Evolutionary conservation across 1,140 invertebrate genomes (phyloP), one percentile per base, ranked within the genome.

Genomic region (Adelges cooleyi): DNA sequence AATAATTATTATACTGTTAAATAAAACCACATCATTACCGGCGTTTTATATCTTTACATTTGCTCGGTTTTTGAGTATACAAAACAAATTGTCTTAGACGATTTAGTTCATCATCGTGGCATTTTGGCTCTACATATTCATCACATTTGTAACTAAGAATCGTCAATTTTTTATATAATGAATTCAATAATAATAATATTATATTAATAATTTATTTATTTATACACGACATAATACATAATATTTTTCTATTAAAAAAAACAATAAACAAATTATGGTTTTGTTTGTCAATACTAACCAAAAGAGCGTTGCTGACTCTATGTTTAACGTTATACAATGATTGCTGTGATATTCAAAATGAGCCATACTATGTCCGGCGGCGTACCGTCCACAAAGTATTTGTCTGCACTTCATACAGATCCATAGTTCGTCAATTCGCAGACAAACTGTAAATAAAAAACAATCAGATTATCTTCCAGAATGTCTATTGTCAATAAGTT

Each of bases 331-430:
- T 18, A 62, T 29, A 9, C 56, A 62, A 73, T 89, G 87, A 67
- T 81, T 76, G 70, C 73, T 74, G 70, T 77, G 75, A 69, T 77
- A 75, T 73, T 86, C 81, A 70, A 81, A 82, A 77, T 90, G 88
- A 69, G 79, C 73, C 70, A 86, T 82, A 52, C 86, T 87, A 79
- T 90, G 87, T 20, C 82, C 86, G 72, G 83, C 85, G 17, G 87
- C 79, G 75, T 89, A 90, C 66, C 87, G 81, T 54, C 87, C 86
- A 78, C 88, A 90, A 69, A 85, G 81, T 40, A 89, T 76, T 13
- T 78, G 75, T 5, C 86, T 86, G 76, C 87, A 90, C 66, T 83
- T 77, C 59, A 89, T 74, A 73, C 87, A 90, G 67, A 90, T 76
- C 86, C 86, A 89, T 51, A 84, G 82, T 75, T 84, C 85, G 67